A percentile compares a stretch with the other conserved stretches of the same genome.
Conservation (phyloP, 2,888 invertebrate species). For the Andricus curvator region DNA sequence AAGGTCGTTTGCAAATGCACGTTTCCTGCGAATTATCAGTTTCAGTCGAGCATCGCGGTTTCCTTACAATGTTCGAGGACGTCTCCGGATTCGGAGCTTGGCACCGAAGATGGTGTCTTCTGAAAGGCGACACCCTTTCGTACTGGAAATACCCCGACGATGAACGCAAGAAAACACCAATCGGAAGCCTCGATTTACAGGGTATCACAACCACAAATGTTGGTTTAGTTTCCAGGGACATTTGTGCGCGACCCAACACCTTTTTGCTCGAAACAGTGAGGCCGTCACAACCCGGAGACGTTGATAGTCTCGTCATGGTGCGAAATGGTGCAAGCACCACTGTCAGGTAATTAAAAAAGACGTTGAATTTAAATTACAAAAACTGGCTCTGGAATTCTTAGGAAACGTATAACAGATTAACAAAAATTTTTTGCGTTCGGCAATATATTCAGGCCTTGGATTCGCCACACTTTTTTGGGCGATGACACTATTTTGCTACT, state of each 20-base stretch:
- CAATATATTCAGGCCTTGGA: too few species aligned
- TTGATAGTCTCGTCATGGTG: conserved; percentile 84
- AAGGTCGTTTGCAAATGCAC: conserved; percentile 90
- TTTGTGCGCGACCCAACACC: conserved; percentile 95
- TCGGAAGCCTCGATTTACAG: conserved; percentile 79
- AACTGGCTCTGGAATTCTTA: too few species aligned
- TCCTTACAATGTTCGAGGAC: conserved; percentile 98
- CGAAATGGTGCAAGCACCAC: conserved; percentile 84
- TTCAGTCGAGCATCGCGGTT: conserved; percentile 89
- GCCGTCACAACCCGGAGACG: conserved; percentile 82
- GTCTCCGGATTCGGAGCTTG: conserved; percentile 97
- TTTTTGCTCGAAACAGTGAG: conserved; percentile 89
- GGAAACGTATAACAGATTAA: too few species aligned
- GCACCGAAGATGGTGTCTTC: conserved; percentile 96
- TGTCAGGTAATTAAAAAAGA: conserved; percentile 79
- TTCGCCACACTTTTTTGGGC: too few species aligned
- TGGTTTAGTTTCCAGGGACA: conserved; percentile 89
- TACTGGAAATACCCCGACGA: conserved; percentile 99
- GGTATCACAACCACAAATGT: conserved; percentile 85
- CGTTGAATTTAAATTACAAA: too few species aligned
- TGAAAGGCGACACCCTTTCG: conserved; percentile 88
- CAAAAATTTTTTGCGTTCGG: too few species aligned
- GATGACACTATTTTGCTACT: too few species aligned
- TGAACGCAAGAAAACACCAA: conserved; percentile 83
- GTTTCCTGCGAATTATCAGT: conserved; percentile 86